Evolutionary conservation across 2,888 invertebrate species (phyloP).

Genomic region (Chirona hameri): DNA sequence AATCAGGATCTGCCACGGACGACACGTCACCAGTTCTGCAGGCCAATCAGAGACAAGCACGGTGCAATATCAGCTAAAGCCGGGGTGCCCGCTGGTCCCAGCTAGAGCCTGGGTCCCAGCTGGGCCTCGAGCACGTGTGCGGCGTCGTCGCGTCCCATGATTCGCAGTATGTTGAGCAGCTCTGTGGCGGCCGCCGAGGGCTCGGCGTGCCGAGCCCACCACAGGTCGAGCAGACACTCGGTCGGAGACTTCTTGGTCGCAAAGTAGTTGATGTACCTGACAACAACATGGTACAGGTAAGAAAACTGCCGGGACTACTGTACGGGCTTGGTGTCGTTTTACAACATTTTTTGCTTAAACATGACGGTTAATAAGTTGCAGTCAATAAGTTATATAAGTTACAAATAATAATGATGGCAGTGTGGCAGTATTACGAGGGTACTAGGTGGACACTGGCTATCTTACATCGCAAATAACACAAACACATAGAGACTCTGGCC

Average conservation of each 20-base stretch:
- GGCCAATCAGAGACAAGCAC: neutral
- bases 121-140: conserved; percentile 73
- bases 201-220: conserved; percentile 87
- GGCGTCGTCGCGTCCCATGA: conserved; percentile 82
- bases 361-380: too few species aligned
- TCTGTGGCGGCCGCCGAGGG: conserved; percentile 73
- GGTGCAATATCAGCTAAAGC: neutral
- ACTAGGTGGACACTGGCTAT: too few species aligned
- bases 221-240: conserved; percentile 88
- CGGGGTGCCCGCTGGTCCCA: too few species aligned
- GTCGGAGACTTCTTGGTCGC: conserved; percentile 94
- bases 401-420: too few species aligned
- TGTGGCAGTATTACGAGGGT: too few species aligned
- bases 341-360: too few species aligned
- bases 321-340: too few species aligned
- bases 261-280: conserved; percentile 87
- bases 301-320: too few species aligned
- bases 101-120: conserved; percentile 51
- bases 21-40: neutral
- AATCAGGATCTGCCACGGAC: neutral
- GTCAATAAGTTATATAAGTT: too few species aligned
- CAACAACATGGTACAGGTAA: too few species aligned
- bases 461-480: too few species aligned
- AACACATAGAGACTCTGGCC: too few species aligned
- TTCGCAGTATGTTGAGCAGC: conserved; percentile 75